Percentiles rank a stretch among this genome's conserved stretches.
Evolutionary conservation across 2,888 invertebrate species (phyloP).

Genomic region (Podotricha telesiphe): DNA sequence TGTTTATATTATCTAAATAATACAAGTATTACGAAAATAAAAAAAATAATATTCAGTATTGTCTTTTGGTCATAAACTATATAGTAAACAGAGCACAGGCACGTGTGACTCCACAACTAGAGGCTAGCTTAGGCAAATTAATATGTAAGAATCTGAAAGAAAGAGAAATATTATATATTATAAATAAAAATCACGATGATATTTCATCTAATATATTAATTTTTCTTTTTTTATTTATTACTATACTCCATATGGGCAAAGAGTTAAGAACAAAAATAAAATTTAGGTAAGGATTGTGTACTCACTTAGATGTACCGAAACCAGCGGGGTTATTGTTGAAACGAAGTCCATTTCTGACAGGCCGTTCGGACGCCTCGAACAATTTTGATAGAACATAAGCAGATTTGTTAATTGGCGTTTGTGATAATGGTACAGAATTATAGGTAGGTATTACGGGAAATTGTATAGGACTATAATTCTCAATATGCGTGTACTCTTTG

Average conservation of each 20-base stretch:
- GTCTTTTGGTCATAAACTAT: neutral
- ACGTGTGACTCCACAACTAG: constrained; percentile 9
- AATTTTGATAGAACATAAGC: constrained; percentile 11
- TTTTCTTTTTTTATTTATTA: no score
- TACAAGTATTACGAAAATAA: no score
- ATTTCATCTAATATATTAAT: no score
- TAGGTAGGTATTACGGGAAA: neutral
- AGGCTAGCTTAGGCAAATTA: constrained; percentile 1
- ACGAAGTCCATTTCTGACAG: neutral
- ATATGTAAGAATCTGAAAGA: constrained; percentile 5
- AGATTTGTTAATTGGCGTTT: constrained; percentile 2
- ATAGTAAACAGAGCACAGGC: constrained; percentile 9
- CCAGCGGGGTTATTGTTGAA: neutral
- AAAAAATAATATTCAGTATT: neutral
- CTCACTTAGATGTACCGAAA: neutral
- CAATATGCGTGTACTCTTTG: neutral
- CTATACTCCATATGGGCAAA: no score
- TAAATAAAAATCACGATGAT: neutral
- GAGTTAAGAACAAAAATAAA: neutral
- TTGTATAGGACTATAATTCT: neutral
- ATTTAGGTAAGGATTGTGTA: neutral
- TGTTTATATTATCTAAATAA: neutral
- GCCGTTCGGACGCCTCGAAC: neutral
- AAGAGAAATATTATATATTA: neutral
- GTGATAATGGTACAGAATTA: neutral